These are phyloP conservation scores for Myioborus miniatus DNA, from an alignment of 2,797 vertebrate genomes.

Conservation along the genomic window DNA sequence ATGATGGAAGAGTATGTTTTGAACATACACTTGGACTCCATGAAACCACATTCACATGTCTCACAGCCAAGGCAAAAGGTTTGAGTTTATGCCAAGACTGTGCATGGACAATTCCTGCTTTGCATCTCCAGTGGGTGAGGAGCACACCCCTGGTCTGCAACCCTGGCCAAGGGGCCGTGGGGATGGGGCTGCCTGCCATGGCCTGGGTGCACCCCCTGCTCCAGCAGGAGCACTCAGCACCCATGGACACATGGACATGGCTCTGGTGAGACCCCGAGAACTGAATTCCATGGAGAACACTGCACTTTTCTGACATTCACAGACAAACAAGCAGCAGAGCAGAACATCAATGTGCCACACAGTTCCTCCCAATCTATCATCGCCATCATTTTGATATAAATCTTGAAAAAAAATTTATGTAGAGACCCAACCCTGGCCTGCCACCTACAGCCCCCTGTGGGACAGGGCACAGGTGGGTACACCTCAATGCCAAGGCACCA, in stretches of 20 bases:
- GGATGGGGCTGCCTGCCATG: background rate
- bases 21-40: background rate
- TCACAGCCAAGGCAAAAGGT: background rate
- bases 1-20: background rate
- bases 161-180: background rate
- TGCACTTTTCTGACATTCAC: background rate
- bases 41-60: background rate
- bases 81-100: background rate
- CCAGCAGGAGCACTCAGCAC: background rate
- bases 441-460: background rate
- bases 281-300: background rate
- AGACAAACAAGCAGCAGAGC: background rate
- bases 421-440: background rate
- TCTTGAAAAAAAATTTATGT: background rate
- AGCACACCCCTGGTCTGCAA: background rate
- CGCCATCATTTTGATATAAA: background rate
- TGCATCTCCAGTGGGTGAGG: background rate
- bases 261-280: background rate
- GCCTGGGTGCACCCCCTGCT: background rate
- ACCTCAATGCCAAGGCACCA: background rate
- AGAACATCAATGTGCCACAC: background rate
- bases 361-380: background rate
- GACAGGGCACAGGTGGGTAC: too few relatives aligned
- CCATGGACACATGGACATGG: background rate
- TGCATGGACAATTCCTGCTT: background rate